Conservation (phyloP, 2,888 invertebrate species). For the Choreutis nemorana region DNA sequence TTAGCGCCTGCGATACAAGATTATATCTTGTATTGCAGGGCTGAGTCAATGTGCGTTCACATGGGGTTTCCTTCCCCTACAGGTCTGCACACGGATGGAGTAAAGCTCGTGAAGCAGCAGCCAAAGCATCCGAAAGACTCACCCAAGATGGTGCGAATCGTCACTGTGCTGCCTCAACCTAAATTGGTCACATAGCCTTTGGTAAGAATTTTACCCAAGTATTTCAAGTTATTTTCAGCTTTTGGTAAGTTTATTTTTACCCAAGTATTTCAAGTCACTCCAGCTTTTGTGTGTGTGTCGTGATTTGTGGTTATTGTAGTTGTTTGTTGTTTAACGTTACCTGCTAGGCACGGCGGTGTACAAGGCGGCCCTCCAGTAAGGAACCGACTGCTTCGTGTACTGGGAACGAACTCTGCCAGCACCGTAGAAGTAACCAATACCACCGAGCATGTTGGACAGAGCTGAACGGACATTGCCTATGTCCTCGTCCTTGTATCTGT, state of each 20-base stretch:
- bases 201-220: no score
- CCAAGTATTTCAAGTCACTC: background rate
- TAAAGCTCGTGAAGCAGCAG: conserved; percentile 72
- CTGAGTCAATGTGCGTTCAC: no score
- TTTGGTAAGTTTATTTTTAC: no score
- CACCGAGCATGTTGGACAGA: conserved; percentile 93
- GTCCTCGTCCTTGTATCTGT: conserved; percentile 68
- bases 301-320: background rate
- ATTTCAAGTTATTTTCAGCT: no score
- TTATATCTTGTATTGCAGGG: no score
- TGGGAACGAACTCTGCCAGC: conserved; percentile 83
- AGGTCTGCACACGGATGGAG: conserved; percentile 88
- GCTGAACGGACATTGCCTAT: conserved; percentile 83
- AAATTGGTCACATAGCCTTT: conserved; percentile 84
- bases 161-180: conserved; percentile 75
- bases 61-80: conserved; percentile 1
- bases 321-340: conserved; percentile 19
- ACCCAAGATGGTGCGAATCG: conserved; percentile 65
- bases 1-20: no score
- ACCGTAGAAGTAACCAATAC: conserved; percentile 97
- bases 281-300: background rate
- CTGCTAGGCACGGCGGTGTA: conserved; percentile 88
- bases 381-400: conserved; percentile 84
- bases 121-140: conserved; percentile 34
- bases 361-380: conserved; percentile 93